A percentile compares a stretch with the other conserved stretches of the same genome.
Evolutionary conservation across 2,797 vertebrate genomes (phyloP).

Genomic region (Lithobates sylvaticus): DNA sequence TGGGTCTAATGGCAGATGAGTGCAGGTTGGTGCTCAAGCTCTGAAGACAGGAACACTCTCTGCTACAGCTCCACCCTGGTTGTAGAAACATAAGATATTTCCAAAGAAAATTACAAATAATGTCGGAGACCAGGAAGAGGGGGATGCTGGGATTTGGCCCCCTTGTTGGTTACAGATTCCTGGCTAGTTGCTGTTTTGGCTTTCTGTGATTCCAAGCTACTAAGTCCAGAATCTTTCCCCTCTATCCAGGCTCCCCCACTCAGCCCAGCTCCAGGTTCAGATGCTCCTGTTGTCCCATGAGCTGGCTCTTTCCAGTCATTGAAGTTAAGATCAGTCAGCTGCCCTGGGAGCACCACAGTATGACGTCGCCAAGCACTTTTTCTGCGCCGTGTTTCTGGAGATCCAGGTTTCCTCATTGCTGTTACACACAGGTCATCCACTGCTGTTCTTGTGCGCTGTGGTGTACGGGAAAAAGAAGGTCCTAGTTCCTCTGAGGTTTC

Average conservation of each 20-base stretch:
- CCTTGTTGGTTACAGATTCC: slow-evolving; percentile 42
- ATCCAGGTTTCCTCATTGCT: slow-evolving; percentile 84
- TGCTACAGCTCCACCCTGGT: background rate
- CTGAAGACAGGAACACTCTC: background rate
- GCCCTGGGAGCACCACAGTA: slow-evolving; percentile 87
- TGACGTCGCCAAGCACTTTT: slow-evolving; percentile 92
- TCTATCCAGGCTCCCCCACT: slow-evolving; percentile 60
- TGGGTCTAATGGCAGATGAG: background rate
- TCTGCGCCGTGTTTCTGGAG: slow-evolving; percentile 88
- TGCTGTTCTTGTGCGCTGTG: slow-evolving; percentile 77
- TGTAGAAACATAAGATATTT: background rate
- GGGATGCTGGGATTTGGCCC: slow-evolving; percentile 28
- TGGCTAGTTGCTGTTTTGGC: slow-evolving; percentile 66
- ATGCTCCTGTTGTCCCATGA: slow-evolving; percentile 63
- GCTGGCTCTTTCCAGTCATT: slow-evolving; percentile 79
- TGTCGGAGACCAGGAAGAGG: slow-evolving; percentile 66
- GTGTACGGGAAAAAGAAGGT: slow-evolving; percentile 66
- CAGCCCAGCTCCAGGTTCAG: slow-evolving; percentile 56
- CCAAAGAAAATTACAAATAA: slow-evolving; percentile 64
- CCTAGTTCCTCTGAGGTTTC: slow-evolving; percentile 67
- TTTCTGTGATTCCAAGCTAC: slow-evolving; percentile 81
- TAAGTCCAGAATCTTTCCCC: slow-evolving; percentile 78
- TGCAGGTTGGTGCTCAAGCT: background rate
- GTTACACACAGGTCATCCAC: slow-evolving; percentile 86
- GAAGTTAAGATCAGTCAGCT: slow-evolving; percentile 83